Evolutionary conservation across 2,113 vertebrate species (phyloP), one percentile per base, ranked within the genome.

Genomic region (Cavia porcellus): DNA sequence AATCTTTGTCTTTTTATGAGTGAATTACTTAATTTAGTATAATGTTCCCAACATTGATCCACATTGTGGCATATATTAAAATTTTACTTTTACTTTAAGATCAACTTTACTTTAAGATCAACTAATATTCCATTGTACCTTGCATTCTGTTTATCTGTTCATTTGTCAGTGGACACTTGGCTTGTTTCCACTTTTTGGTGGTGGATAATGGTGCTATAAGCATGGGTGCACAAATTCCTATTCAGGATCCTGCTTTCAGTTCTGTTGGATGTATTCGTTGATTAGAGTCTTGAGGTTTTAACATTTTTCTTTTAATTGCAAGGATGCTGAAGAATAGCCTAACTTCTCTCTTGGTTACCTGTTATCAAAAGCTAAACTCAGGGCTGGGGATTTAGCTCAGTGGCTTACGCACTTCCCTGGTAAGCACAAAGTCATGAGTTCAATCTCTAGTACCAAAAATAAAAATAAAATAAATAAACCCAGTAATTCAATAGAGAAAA

Each of bases 11-110:
- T 85, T 79, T 93, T 52, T 62, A 38, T 66, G 38, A 61, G 13
- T 89, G 17, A 45, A 52, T 95, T 90, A 74, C 47, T 94, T 93
- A 14, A 66, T 12, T 94, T 82, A 95, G 59, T 38, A 72, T 47
- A 72, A 77, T 75, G 30, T 83, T 80, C 47, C 86, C 45, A 81
- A 45, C 62, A 4, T 70, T 86, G 5, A 35, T 82, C 52, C 22
- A 70, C 64, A 22, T 35, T 86, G 7, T 68, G 59, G 64, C 50
- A 19, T 20, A 6, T 70, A 15, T 52, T 5, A 52, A 82, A 82
- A 75, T 85, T 92, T 94, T 25, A 32, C 62, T 81, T 85, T 90
- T 52, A 72, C 66, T 87, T 93, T 47, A 75, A 77, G 28, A 5
- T 22, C 35, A 55, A 70, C 35, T 82, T 90, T 52, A 72, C 66